A percentile compares a stretch with the other conserved stretches of the same genome.
phyloP scores from a whole-genome alignment of 2,888 invertebrate genomes.

The Melipona bicolor region DNA sequence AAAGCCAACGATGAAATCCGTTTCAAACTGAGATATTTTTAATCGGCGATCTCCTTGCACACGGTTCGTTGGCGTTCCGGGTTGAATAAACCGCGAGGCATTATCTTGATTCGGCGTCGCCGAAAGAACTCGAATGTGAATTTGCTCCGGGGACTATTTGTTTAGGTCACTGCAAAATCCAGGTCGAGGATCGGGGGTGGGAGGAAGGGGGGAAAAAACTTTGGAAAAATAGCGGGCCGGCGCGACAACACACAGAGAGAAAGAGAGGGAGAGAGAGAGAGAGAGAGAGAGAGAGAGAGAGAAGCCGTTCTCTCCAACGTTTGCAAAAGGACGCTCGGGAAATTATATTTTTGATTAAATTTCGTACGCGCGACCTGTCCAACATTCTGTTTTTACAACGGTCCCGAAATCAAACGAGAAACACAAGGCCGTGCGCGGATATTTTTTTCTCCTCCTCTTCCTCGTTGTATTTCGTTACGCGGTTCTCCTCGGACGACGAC shows the following conservation, averaged over 20 bases:
- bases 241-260: too few species aligned
- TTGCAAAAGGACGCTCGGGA: background rate
- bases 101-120: background rate
- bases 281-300: too few species aligned
- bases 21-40: background rate
- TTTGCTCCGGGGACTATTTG: conserved; percentile 34
- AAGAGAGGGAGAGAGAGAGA: too few species aligned
- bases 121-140: conserved; percentile 17
- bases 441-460: background rate
- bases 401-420: background rate
- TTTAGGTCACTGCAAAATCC: conserved; percentile 40
- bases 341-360: conserved; percentile 55
- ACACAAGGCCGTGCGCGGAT: background rate
- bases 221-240: conserved; percentile 21
- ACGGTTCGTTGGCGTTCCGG: too few species aligned
- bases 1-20: background rate
- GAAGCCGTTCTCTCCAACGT: background rate
- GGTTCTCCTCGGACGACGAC: background rate
- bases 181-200: background rate
- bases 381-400: conserved; percentile 12
- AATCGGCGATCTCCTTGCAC: conserved; percentile 1
- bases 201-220: background rate
- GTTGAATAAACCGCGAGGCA: background rate
- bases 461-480: background rate
- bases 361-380: background rate